Conservation (phyloP, 37 sponge, comb jelly and placozoan genomes). For the Eunapius fragilis region DNA sequence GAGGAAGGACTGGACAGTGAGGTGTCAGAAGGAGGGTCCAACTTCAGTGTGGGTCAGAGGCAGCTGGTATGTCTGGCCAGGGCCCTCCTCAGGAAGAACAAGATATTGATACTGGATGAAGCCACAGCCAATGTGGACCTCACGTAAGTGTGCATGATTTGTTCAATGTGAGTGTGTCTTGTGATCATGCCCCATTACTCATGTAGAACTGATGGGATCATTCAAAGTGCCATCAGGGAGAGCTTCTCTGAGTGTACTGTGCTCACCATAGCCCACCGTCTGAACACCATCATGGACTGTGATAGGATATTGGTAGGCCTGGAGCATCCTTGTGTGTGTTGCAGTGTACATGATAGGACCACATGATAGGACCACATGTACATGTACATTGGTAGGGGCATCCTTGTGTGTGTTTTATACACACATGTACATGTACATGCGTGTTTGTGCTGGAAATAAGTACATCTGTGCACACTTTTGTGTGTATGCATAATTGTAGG, state of each 20-base stretch:
- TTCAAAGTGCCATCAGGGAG: constrained; percentile 78
- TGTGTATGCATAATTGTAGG: too few species aligned
- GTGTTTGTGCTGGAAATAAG: too few species aligned
- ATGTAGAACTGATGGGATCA: constrained; percentile 84
- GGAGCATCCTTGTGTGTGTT: too few species aligned
- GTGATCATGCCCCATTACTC: too few species aligned
- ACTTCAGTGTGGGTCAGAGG: constrained; percentile 90
- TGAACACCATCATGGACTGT: constrained; percentile 93
- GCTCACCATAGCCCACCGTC: constrained; percentile 91
- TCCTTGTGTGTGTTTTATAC: too few species aligned
- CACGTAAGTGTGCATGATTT: constrained; percentile 39
- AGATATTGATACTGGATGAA: constrained; percentile 83
- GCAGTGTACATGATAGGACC: too few species aligned
- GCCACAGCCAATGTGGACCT: constrained; percentile 89
- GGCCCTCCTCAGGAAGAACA: constrained; percentile 78
- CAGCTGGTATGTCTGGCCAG: constrained; percentile 89
- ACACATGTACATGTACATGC: too few species aligned
- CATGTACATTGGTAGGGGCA: too few species aligned
- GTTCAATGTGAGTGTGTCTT: too few species aligned
- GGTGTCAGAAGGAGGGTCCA: constrained; percentile 78
- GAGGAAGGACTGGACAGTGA: constrained; percentile 56
- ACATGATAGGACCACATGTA: too few species aligned
- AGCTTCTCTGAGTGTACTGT: constrained; percentile 84
- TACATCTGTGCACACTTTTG: too few species aligned
- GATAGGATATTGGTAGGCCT: constrained; percentile 80